A percentile compares a stretch with the other conserved stretches of the same genome.
Evolutionary conservation across 2,113 vertebrate species (phyloP).

Genomic region (Bufo bufo): DNA sequence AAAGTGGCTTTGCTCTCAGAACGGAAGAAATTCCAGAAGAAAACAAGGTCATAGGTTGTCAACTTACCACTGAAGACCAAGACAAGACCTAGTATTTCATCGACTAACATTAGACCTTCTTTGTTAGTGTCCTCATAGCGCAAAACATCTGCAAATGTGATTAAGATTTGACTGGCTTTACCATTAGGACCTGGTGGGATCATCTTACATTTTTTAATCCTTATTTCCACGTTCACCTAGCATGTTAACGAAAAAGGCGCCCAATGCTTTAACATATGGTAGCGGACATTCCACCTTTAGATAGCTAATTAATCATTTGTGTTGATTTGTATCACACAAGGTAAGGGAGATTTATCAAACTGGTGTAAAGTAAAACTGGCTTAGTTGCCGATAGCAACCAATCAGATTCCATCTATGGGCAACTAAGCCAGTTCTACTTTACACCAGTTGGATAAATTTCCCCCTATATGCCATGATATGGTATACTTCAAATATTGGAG

Average conservation of each 20-base stretch:
- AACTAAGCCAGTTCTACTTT: too few species aligned
- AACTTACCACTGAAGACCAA: neutral
- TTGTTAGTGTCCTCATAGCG: neutral
- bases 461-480: too few species aligned
- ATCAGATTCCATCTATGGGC: too few species aligned
- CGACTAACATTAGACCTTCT: neutral
- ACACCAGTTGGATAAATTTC: too few species aligned
- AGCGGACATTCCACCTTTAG: neutral
- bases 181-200: neutral
- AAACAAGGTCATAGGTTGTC: neutral
- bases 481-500: too few species aligned
- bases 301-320: neutral
- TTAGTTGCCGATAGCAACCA: too few species aligned
- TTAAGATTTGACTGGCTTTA: neutral
- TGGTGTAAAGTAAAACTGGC: too few species aligned
- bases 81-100: neutral
- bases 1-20: neutral
- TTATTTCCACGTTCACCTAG: neutral
- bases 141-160: neutral
- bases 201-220: neutral
- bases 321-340: too few species aligned
- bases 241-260: too few species aligned
- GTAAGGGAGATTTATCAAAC: too few species aligned
- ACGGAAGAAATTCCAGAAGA: neutral
- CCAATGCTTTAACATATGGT: neutral